A percentile compares a stretch with the other conserved stretches of the same genome.
Evolutionary conservation across 2,888 invertebrate genomes (phyloP).

Genomic region (Meghimatium bilineatum): DNA sequence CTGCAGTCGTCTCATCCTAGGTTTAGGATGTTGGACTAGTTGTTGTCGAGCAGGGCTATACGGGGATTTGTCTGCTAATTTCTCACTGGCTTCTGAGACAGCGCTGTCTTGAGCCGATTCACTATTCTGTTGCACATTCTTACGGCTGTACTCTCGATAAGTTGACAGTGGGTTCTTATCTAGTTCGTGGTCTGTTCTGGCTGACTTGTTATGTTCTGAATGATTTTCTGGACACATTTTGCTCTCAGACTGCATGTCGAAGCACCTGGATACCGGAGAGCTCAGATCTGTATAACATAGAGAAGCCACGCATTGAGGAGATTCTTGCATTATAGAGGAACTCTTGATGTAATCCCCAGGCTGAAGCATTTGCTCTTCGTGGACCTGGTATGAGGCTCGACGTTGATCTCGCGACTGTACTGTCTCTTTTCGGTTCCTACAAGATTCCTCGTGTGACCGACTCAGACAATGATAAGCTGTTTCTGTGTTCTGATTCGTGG

Average conservation of each 20-base stretch:
- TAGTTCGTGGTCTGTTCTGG: not conserved
- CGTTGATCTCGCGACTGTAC: not conserved
- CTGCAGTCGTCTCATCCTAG: not conserved
- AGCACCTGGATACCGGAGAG: not conserved
- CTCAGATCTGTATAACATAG: constrained; percentile 2
- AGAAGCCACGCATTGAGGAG: not conserved
- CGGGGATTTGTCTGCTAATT: not conserved
- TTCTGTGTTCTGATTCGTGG: not conserved
- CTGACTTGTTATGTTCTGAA: not conserved
- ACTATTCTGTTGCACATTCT: not conserved
- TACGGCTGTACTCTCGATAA: not conserved
- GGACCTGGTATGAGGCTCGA: not conserved
- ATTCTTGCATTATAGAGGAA: not conserved
- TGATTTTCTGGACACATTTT: not conserved
- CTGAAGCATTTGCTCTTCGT: not conserved
- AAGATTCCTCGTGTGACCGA: not conserved
- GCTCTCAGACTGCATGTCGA: not conserved
- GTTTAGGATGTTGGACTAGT: not conserved
- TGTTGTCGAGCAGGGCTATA: not conserved
- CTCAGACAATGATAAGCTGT: not conserved
- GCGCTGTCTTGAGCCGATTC: not conserved
- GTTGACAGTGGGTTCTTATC: not conserved
- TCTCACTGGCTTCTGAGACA: no score
- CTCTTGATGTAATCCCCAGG: not conserved
- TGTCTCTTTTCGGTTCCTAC: not conserved